Evolutionary conservation across 2,113 vertebrate genomes (phyloP), one percentile per base, ranked within the genome.

Genomic region (Lutjanus erythropterus): DNA sequence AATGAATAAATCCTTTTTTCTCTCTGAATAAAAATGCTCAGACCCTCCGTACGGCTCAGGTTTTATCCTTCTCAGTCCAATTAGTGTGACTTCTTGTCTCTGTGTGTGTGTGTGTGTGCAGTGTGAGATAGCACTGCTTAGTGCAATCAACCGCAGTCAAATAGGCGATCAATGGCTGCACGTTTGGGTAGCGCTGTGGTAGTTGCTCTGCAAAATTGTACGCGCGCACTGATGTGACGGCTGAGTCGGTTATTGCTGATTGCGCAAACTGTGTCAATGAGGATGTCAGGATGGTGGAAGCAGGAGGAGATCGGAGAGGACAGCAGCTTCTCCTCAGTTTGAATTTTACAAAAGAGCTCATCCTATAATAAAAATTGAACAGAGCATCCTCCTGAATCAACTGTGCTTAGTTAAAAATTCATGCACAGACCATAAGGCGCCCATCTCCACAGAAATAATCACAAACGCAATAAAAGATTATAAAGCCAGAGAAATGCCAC

Each of bases 201-300:
- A 31, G 59, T 31, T 9, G 7, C 78, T 62, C 50, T 68, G 80
- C 61, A 60, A 56, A 84, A 66, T 5, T 50, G 19, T 11, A 21
- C 12, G 5, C 41, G 49, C 33, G 25, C 69, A 60, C 27, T 12
- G 61, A 75, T 68, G 67, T 71, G 73, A 78, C 37, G 49, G 66
- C 49, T 80, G 73, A 68, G 75, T 77, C 0, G 35, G 67, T 78
- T 53, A 81, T 39, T 37, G 47, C 58, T 82, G 84, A 91, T 90
- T 61, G 86, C 16, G n/a, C 42, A 74, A 81, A 86, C 68, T 53
- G 35, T 72, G 74, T 71, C 79, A 76, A 23, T 29, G 42, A 46
- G 64, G 75, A 42, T 73, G 65, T 60, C 62, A 59, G 53, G 70
- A 35, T 23, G 41, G 16, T 7, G 47, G 49, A 2, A 42, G 21